Evolutionary conservation across 1,140 invertebrate genomes (phyloP).

Genomic region (Phenacoccus solenopsis): DNA sequence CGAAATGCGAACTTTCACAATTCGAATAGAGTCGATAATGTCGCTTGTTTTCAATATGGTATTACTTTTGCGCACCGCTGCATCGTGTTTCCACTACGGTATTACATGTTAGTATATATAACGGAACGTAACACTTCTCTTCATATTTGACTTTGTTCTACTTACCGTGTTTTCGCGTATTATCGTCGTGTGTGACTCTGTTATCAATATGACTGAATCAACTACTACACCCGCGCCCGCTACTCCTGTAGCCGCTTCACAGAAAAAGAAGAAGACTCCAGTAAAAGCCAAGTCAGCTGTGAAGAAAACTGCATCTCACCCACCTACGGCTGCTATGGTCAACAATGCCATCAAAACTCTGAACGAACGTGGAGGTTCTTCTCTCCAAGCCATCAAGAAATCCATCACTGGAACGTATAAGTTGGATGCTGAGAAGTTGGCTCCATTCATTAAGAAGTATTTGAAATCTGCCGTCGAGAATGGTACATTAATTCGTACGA

Average conservation of each 20-base stretch:
- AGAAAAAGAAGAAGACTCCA: neutral
- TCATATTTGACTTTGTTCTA: neutral
- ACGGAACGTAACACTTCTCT: neutral
- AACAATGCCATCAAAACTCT: conserved; percentile 37
- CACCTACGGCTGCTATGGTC: conserved; percentile 32
- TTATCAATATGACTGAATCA: neutral
- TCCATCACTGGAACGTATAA: conserved; percentile 37
- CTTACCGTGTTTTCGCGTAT: neutral
- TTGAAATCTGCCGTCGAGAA: conserved; percentile 33
- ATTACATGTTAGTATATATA: neutral
- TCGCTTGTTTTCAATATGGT: neutral
- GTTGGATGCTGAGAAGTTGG: conserved; percentile 30
- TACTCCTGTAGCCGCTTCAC: neutral
- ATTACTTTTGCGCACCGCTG: neutral
- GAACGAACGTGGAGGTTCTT: conserved; percentile 39
- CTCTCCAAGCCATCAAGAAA: conserved; percentile 41
- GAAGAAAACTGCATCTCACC: conserved; percentile 21
- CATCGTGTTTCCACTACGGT: neutral
- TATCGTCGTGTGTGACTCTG: neutral
- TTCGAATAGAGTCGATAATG: neutral
- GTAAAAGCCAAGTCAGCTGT: conserved; percentile 23
- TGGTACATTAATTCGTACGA: conserved; percentile 33
- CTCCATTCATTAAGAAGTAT: conserved; percentile 34
- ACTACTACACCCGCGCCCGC: neutral
- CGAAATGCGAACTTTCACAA: neutral